phyloP scores from a whole-genome alignment of 1,140 invertebrate genomes.

The Leptinotarsa defecta region DNA sequence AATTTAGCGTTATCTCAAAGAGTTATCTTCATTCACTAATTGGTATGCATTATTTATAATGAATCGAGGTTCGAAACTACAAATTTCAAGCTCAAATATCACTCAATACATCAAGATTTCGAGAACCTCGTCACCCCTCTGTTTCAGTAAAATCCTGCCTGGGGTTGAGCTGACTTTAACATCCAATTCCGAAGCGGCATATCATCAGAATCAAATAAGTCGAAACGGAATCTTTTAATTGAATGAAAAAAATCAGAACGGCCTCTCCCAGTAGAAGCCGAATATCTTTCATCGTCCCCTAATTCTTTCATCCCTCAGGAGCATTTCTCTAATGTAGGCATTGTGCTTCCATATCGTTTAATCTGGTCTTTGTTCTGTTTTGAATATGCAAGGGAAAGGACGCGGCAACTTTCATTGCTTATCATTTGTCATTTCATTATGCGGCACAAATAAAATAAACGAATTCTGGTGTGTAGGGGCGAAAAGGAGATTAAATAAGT shows the following conservation, averaged over 20 bases:
- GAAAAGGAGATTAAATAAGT: conserved; percentile 6
- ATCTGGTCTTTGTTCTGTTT: background rate
- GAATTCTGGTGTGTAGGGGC: conserved; percentile 4
- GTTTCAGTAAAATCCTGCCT: too few species aligned
- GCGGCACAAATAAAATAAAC: conserved; percentile 8
- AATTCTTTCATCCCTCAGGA: conserved; percentile 3
- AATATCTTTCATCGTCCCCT: background rate
- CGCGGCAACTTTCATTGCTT: background rate
- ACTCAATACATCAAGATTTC: too few species aligned
- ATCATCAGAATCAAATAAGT: background rate
- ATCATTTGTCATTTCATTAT: conserved; percentile 9
- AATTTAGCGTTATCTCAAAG: too few species aligned
- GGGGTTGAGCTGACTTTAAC: too few species aligned
- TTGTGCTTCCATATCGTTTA: conserved; percentile 6
- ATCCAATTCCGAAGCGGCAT: background rate
- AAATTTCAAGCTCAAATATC: too few species aligned
- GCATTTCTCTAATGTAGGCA: background rate
- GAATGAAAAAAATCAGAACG: background rate
- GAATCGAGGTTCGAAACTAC: too few species aligned
- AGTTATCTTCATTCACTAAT: too few species aligned
- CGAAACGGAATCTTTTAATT: background rate
- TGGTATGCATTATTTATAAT: too few species aligned
- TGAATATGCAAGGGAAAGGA: background rate
- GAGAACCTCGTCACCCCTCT: too few species aligned
- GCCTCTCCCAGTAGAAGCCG: background rate